Conservation (phyloP, 2,888 invertebrate species). For the Heliconius ismenius region DNA sequence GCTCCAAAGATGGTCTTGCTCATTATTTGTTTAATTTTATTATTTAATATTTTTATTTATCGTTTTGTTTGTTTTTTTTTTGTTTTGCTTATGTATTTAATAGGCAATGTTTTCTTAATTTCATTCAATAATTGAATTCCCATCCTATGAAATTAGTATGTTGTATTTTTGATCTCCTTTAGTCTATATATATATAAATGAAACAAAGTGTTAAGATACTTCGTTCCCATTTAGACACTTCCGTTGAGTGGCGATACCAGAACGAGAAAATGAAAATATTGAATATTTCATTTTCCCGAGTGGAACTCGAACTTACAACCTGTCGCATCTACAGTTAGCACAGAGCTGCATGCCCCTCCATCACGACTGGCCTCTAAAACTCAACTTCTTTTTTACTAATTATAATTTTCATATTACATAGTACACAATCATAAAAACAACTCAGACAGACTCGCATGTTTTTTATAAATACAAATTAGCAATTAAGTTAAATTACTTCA, state of each 20-base stretch:
- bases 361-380: too few species aligned
- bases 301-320: too few species aligned
- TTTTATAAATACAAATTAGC: background rate
- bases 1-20: background rate
- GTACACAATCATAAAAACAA: background rate
- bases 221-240: too few species aligned
- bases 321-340: too few species aligned
- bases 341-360: too few species aligned
- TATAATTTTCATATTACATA: too few species aligned
- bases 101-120: background rate
- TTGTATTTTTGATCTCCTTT: background rate
- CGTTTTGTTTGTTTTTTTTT: background rate
- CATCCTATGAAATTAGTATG: background rate
- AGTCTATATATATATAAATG: too few species aligned
- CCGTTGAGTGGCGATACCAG: too few species aligned
- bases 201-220: too few species aligned
- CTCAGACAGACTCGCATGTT: background rate
- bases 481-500: constrained; percentile 12
- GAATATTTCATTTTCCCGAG: too few species aligned
- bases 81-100: background rate
- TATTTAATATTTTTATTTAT: constrained; percentile 12
- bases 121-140: background rate
- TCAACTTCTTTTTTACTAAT: too few species aligned
- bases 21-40: background rate
- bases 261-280: too few species aligned